These are phyloP conservation scores for Diabrotica undecimpunctata DNA, from an alignment of 1,140 invertebrate genomes.

Conservation along the genomic window DNA sequence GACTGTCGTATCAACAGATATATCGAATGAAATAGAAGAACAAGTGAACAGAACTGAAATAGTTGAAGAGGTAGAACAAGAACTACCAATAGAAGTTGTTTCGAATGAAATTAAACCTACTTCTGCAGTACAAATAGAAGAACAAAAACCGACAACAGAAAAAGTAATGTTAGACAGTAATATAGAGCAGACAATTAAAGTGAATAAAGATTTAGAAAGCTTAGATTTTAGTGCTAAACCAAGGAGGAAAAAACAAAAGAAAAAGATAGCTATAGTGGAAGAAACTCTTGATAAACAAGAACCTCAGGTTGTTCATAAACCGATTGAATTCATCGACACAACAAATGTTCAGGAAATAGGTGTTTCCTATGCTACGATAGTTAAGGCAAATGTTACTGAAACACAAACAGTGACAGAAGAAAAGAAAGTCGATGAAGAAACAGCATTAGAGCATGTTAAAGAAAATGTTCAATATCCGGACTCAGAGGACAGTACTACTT, in stretches of 20 bases:
- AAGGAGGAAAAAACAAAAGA: constrained; percentile 5
- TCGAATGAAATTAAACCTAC: too few relatives aligned
- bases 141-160: too few relatives aligned
- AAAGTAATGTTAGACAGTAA: too few relatives aligned
- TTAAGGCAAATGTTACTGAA: not conserved
- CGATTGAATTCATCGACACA: not conserved
- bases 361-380: not conserved
- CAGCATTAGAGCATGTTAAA: not conserved
- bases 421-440: not conserved
- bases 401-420: not conserved
- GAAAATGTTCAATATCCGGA: not conserved
- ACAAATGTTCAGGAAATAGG: not conserved
- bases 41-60: too few relatives aligned
- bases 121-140: too few relatives aligned
- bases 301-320: too few relatives aligned
- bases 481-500: not conserved
- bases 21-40: too few relatives aligned
- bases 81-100: too few relatives aligned
- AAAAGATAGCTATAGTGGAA: not conserved
- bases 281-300: not conserved
- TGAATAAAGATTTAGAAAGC: too few relatives aligned
- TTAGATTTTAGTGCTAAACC: not conserved
- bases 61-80: too few relatives aligned
- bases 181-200: too few relatives aligned
- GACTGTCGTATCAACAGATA: too few relatives aligned